A percentile compares a stretch with the other conserved stretches of the same genome.
Evolutionary conservation across 2,888 invertebrate genomes (phyloP).

Genomic region (Phaonia tiefii): DNA sequence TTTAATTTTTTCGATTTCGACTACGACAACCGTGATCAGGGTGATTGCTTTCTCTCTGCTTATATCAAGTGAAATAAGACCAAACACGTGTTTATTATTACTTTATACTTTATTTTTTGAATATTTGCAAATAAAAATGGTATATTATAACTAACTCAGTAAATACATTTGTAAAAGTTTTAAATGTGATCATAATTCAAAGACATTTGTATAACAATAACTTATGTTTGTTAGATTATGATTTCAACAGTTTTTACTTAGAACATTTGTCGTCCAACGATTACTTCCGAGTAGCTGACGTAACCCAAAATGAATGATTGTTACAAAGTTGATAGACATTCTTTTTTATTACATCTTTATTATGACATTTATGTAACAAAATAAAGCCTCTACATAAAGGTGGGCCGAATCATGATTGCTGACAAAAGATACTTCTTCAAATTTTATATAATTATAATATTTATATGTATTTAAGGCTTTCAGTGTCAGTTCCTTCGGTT

Average conservation of each 20-base stretch:
- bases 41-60: too few relatives aligned
- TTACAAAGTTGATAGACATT: slow-evolving; percentile 1
- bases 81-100: background rate
- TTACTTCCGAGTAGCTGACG: too few relatives aligned
- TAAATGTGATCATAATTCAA: too few relatives aligned
- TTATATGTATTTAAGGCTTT: slow-evolving; percentile 33
- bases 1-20: too few relatives aligned
- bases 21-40: too few relatives aligned
- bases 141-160: background rate
- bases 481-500: slow-evolving; percentile 11
- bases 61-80: too few relatives aligned
- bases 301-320: slow-evolving; percentile 4
- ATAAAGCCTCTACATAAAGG: slow-evolving; percentile 22
- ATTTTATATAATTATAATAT: slow-evolving; percentile 15
- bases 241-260: too few relatives aligned
- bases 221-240: too few relatives aligned
- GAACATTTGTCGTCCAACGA: too few relatives aligned
- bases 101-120: slow-evolving; percentile 11
- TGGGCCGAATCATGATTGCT: slow-evolving; percentile 14
- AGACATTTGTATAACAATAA: too few relatives aligned
- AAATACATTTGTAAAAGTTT: background rate
- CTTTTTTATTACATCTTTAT: background rate
- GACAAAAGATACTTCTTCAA: slow-evolving; percentile 16
- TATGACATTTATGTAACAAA: slow-evolving; percentile 12
- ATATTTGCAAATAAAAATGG: background rate